phyloP scores from a whole-genome alignment of 2,113 vertebrate species.

The Nothocercus julius region DNA sequence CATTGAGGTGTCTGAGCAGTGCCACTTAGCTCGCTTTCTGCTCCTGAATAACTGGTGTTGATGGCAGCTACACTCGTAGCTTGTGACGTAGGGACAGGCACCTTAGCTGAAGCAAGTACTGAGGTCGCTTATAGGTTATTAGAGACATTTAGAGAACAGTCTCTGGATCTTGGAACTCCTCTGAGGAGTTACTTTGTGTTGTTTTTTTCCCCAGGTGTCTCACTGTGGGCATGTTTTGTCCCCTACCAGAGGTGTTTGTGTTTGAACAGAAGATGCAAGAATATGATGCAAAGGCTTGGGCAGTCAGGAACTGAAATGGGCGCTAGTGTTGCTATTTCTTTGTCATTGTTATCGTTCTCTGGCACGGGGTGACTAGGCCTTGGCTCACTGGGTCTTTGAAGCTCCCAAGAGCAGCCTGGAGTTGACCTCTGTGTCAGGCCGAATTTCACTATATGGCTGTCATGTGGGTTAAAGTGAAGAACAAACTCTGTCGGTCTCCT shows the following conservation, averaged over 20 bases:
- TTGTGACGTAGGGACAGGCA: not conserved
- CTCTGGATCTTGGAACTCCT: not conserved
- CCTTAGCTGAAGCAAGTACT: rapidly evolving
- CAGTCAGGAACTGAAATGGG: not conserved
- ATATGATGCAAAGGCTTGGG: not conserved
- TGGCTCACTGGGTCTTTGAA: not conserved
- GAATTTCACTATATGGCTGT: not conserved
- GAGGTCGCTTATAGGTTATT: rapidly evolving
- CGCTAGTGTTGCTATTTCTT: not conserved
- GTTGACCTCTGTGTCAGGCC: not conserved
- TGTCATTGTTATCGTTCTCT: not conserved
- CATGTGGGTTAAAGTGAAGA: not conserved
- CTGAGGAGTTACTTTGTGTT: not conserved
- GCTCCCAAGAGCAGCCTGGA: not conserved
- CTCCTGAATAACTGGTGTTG: not conserved
- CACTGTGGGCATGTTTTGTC: not conserved
- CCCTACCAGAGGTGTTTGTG: not conserved
- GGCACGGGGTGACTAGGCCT: not conserved
- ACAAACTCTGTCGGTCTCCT: not conserved
- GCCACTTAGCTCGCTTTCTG: not conserved
- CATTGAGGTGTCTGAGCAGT: not conserved
- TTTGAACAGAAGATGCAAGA: not conserved
- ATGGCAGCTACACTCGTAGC: rapidly evolving
- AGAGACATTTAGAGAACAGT: not conserved
- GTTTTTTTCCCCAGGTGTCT: not conserved